Evolutionary conservation across 2,888 invertebrate genomes (phyloP), one percentile per base, ranked within the genome.

Genomic region (Melieria crassipennis): DNA sequence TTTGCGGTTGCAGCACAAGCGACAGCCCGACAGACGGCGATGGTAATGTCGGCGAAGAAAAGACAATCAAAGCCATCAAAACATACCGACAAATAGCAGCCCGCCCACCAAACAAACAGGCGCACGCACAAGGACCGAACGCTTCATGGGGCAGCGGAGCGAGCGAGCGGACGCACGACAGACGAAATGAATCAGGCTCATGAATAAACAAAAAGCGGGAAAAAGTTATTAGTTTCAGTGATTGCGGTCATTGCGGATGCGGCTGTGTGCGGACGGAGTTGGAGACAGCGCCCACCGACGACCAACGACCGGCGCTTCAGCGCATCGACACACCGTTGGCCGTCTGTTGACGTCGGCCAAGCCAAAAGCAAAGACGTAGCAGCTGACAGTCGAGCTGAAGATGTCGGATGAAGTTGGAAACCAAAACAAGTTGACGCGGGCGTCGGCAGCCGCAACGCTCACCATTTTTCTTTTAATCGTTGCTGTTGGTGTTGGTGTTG

Each of bases 141-240:
- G 7, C 42, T 69, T 47, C 69, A 63, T 69, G 50, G 45, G 55
- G 60, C 56, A 62, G 7, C 66, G 63, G 46, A 61, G 13, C 30
- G 46, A 43, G 48, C 48, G 65, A 67, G 30, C 43, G 63, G 11
- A 61, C 58, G 47, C 58, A 65, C 63, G 60, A 30, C 69, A 70
- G 55, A 55, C 42, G 43, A 75, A 77, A 71, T 73, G 78, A 80
- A 81, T 81, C 80, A 81, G 80, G 78, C 79, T 82, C 79, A 82
- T 83, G 81, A 80, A 82, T 82, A 81, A 82, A 79, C 81, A 81
- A 80, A 79, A 76, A 68, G 64, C 57, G 72, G 60, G 57, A 78
- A 81, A 81, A 79, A 79, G 77, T 80, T 83, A 79, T 83, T 81
- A 82, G 79, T 82, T 82, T 80, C 73, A 76, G 73, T 74, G 75